Conservation (phyloP, 1,140 invertebrate genomes). For the Panulirus ornatus region DNA sequence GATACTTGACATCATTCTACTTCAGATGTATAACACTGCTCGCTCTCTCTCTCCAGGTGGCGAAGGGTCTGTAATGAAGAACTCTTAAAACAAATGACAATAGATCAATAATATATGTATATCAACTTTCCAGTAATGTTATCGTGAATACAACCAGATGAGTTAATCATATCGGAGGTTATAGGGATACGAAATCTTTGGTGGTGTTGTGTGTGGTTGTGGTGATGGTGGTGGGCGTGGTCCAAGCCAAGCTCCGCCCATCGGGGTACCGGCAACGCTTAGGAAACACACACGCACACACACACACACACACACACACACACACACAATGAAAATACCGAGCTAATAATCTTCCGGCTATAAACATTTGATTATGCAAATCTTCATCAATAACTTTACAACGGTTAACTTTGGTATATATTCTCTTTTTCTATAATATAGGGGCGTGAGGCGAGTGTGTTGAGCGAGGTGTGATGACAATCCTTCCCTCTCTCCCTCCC, state of each 20-base stretch:
- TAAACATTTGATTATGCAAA: slow-evolving; percentile 14
- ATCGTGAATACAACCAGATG: no score
- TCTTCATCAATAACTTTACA: slow-evolving; percentile 9
- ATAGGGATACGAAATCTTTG: no score
- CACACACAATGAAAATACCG: not conserved
- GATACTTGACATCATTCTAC: no score
- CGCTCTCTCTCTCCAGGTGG: no score
- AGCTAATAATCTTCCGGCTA: not conserved
- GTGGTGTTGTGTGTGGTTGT: no score
- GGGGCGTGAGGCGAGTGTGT: not conserved
- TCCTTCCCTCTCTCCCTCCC: not conserved
- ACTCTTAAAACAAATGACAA: no score
- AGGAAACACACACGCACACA: not conserved
- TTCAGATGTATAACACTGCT: no score
- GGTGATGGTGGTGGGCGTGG: slow-evolving; percentile 9
- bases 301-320: slow-evolving; percentile 11
- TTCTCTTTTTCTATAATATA: not conserved
- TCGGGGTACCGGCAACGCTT: not conserved
- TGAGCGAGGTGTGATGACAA: not conserved
- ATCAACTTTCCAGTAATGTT: no score
- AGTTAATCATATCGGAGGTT: no score
- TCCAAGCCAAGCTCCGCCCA: slow-evolving; percentile 22
- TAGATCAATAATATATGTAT: no score
- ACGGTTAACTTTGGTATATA: no score
- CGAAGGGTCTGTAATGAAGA: no score